Conservation (phyloP, 1,140 invertebrate genomes). For the Eufriesea mexicana region DNA sequence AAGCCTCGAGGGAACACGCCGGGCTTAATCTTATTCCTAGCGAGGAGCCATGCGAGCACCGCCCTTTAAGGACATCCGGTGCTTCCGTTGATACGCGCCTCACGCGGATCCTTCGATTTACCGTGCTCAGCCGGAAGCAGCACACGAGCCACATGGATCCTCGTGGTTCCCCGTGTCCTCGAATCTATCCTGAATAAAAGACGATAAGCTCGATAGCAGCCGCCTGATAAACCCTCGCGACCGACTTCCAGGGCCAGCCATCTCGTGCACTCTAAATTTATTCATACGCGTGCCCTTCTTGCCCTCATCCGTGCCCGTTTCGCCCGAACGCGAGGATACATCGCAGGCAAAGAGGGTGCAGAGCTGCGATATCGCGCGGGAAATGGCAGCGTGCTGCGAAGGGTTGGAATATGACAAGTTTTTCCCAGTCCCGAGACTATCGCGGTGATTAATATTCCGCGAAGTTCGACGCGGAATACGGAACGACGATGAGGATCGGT, state of each 20-base stretch:
- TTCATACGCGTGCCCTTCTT: conserved; percentile 18
- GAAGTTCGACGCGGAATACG: not conserved
- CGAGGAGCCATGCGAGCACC: not conserved
- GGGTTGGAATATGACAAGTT: not conserved
- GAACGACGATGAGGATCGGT: not conserved
- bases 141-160: not conserved
- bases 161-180: not conserved
- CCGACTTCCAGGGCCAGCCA: conserved; percentile 1
- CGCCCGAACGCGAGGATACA: not conserved
- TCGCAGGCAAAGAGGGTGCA: too few relatives aligned
- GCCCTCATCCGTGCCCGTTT: not conserved
- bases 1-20: not conserved
- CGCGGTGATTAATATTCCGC: conserved; percentile 24
- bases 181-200: conserved; percentile 33
- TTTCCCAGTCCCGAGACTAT: not conserved
- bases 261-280: conserved; percentile 14
- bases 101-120: conserved; percentile 12
- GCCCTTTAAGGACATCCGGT: not conserved
- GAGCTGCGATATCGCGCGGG: not conserved
- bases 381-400: not conserved
- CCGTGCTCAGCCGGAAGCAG: too few relatives aligned
- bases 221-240: conserved; percentile 15
- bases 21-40: conserved; percentile 26
- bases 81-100: not conserved
- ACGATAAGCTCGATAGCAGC: conserved; percentile 30